A percentile compares a stretch with the other conserved stretches of the same genome.
Conservation (phyloP, 2,797 vertebrate genomes). For the Channallabes apus region DNA sequence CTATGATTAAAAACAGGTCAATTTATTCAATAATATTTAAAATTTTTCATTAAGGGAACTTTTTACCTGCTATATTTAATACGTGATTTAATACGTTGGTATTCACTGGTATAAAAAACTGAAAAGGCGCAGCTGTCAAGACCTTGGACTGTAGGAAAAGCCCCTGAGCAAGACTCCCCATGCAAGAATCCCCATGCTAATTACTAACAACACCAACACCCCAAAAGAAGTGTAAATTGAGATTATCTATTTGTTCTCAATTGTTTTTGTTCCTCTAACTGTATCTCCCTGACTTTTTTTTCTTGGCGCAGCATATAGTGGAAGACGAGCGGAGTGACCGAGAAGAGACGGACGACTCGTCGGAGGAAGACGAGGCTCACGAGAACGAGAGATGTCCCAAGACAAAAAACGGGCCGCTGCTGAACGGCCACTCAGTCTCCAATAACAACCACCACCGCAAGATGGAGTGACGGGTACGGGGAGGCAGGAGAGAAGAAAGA, state of each 20-base stretch:
- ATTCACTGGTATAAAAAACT: no score
- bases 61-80: no score
- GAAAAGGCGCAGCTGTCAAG: no score
- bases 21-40: no score
- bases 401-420: slow-evolving; percentile 79
- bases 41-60: no score
- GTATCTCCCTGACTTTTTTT: not conserved
- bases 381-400: slow-evolving; percentile 54
- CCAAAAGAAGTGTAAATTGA: no score
- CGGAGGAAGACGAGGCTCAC: slow-evolving; percentile 63
- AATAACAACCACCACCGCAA: slow-evolving; percentile 89
- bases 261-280: not conserved
- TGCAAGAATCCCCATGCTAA: no score
- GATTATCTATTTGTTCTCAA: not conserved
- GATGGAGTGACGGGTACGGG: slow-evolving; percentile 73
- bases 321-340: slow-evolving; percentile 91
- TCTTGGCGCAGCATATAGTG: slow-evolving; percentile 71
- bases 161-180: no score
- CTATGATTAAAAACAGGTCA: no score
- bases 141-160: no score
- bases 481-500: not conserved
- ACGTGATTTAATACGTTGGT: no score
- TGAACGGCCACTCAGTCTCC: slow-evolving; percentile 81
- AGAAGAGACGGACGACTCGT: slow-evolving; percentile 79
- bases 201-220: no score